Conservation (phyloP, 2,797 vertebrate genomes). For the Argyrosomus regius region DNA sequence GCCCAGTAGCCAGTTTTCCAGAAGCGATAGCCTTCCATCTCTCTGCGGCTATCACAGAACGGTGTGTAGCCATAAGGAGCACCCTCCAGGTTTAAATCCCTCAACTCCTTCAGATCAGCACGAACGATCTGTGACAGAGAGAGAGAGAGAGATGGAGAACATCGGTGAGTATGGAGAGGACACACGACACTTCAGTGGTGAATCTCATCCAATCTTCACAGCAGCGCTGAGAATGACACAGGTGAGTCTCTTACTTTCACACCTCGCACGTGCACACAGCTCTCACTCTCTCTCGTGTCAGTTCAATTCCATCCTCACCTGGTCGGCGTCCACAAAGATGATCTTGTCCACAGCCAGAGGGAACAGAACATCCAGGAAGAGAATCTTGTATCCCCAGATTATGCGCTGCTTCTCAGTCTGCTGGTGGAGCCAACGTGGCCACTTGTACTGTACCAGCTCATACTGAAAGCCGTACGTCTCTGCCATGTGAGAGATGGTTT, state of each 20-base stretch:
- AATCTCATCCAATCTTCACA: conserved; percentile 49
- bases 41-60: conserved; percentile 94
- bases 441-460: conserved; percentile 96
- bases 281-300: neutral
- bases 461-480: conserved; percentile 92
- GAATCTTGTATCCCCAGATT: conserved; percentile 99
- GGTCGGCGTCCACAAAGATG: conserved; percentile 98
- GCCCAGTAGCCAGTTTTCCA: conserved; percentile 98
- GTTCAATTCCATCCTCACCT: conserved; percentile 83
- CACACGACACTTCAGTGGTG: neutral
- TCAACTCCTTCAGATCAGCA: conserved; percentile 93
- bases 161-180: conserved; percentile 10
- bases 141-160: neutral
- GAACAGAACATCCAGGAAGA: conserved; percentile 98
- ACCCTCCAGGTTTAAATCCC: conserved; percentile 91
- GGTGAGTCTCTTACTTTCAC: conserved; percentile 10
- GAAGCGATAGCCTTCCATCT: conserved; percentile 98
- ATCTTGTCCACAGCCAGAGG: conserved; percentile 97
- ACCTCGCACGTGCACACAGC: neutral
- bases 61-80: conserved; percentile 98
- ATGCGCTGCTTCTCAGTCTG: conserved; percentile 97
- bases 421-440: conserved; percentile 96
- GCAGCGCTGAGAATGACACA: neutral
- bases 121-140: conserved; percentile 92
- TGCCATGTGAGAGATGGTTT: conserved; percentile 94